Evolutionary conservation across 2,113 vertebrate genomes (phyloP), one percentile per base, ranked within the genome.

Genomic region (Cichladusa arquata): DNA sequence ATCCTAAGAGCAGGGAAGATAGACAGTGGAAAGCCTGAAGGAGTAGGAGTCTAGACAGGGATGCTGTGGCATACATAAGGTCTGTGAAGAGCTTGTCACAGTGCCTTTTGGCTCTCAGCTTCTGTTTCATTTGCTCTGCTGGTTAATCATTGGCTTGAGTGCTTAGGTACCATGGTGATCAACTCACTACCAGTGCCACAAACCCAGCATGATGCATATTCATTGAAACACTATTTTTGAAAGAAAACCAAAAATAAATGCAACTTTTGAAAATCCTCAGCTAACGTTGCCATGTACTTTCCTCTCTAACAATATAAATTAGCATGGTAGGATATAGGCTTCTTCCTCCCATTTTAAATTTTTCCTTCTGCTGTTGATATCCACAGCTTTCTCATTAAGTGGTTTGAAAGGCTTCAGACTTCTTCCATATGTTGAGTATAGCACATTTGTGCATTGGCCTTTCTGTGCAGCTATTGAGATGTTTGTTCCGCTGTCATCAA

Each of bases 121-220:
- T 77, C 76, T 45, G 25, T 93, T 93, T 47, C 33, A 2, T 77
- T 92, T 94, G 71, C 56, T 92, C 47, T 24, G 38, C 56, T 88
- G 80, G 76, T 91, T 96, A 80, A 86, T 95, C 85, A 81, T 94
- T 88, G 90, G 78, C 92, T 92, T 95, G 85, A 94, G 15, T 90
- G 76, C 85, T 89, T 71, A 95, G 79, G 93, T 80, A 62, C 90
- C 78, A 70, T 85, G 79, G 94, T 86, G 90, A 93, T 91, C 81
- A 4, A 85, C 54, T 70, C 48, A 42, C 44, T 77, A 73, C 60
- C 71, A 31, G 54, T 88, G 90, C 90, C 90, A 93, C 38, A 92
- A 84, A 60, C 50, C 23, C 71, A 80, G 54, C 62, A 17, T 79
- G 56, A 60, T 79, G 33, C 44, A 71, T 83, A 74, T 83, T 81